Conservation (phyloP, 2,888 invertebrate genomes). For the Nasonovia ribisnigri region DNA sequence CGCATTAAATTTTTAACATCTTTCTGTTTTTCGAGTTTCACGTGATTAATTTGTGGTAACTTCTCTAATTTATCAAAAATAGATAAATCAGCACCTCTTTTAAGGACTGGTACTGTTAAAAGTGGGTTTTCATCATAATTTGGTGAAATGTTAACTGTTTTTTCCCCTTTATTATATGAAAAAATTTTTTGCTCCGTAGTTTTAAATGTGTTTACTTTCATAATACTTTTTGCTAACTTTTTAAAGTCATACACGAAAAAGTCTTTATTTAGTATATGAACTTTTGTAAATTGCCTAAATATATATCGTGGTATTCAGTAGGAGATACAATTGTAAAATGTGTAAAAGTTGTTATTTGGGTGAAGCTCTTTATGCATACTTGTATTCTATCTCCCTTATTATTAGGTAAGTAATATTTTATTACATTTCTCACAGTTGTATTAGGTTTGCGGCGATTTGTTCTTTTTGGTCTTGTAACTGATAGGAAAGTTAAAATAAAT, state of each 20-base stretch:
- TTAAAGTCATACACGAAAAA: constrained; percentile 2
- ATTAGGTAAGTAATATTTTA: too few relatives aligned
- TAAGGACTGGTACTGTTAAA: background rate
- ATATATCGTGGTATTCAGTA: too few relatives aligned
- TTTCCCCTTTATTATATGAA: background rate
- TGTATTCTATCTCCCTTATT: too few relatives aligned
- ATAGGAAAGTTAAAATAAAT: too few relatives aligned
- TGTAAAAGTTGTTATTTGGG: too few relatives aligned
- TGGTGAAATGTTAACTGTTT: background rate
- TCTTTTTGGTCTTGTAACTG: too few relatives aligned
- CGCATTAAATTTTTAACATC: constrained; percentile 12
- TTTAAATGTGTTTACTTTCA: background rate
- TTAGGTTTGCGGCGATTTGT: too few relatives aligned
- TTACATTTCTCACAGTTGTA: too few relatives aligned
- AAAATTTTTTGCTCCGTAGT: background rate
- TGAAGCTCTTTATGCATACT: too few relatives aligned
- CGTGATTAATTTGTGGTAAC: background rate
- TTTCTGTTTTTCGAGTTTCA: background rate
- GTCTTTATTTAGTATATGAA: background rate
- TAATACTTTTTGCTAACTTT: constrained; percentile 6
- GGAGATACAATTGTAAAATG: too few relatives aligned
- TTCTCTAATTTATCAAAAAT: background rate
- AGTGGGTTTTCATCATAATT: background rate
- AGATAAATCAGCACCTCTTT: constrained; percentile 7
- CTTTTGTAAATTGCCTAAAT: background rate